Evolutionary conservation across 2,888 invertebrate genomes (phyloP), one percentile per base, ranked within the genome.

Genomic region (Gymnocheta viridis): DNA sequence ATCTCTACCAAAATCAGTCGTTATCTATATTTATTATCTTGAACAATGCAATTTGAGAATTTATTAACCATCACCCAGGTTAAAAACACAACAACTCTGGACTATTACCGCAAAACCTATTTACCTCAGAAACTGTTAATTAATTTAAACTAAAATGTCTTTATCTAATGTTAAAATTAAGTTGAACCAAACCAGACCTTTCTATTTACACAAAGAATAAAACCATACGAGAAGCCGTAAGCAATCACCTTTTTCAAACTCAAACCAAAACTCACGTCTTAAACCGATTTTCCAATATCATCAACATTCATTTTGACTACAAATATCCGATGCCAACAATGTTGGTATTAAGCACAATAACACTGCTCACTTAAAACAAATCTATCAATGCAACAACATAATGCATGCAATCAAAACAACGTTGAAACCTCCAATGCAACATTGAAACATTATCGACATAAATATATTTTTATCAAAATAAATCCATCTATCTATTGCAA

Each of bases 381-480:
- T 64, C 70, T 82, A 66, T 77, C 72, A 66, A 66, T 66, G 27
- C 77, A 76, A 72, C 80, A 49, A 49, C 32, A 54, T 24, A 32
- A 44, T 66, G 56, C 76, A 69, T 69, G 38, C 19, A n/a, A 60
- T 60, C 19, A 60, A 58, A n/a, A 17, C 51, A 70, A 44, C 27
- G 9, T 62, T 54, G 29, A 51, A 79, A 79, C 70, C 67, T 62
- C 69, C 22, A 67, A 41, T 62, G 35, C 70, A 79, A 79, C 78
- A 62, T 70, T 79, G 54, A 79, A 79, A 70, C 62, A 64, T 62
- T 62, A 70, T 54, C 60, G 69, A 69, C 56, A 62, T 70, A 70
- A 62, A 79, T 32, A 70, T 32, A 62, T 78, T 56, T 60, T 69
- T 51, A 79, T 70, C 67, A 54, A 58, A 58, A 44, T 72, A 67